Evolutionary conservation across 2,113 vertebrate genomes (phyloP).

Genomic region (Corythaeola cristata): DNA sequence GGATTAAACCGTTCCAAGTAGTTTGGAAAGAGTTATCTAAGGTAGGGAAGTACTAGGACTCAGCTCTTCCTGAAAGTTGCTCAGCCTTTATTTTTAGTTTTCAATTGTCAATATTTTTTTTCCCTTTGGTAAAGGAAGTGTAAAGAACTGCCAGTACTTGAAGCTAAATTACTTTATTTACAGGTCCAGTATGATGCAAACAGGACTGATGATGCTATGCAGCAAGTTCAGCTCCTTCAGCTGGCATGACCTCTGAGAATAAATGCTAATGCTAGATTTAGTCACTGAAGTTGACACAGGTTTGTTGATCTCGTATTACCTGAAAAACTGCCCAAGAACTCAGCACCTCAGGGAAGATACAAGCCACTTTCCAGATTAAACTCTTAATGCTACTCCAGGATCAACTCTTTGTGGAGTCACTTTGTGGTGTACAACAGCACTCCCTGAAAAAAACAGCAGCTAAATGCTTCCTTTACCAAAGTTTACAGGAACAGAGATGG

Average conservation of each 20-base stretch:
- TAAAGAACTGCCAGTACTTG: slow-evolving; percentile 45
- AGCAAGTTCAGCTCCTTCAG: neutral
- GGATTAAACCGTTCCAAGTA: neutral
- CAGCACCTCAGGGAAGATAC: neutral
- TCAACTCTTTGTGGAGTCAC: neutral
- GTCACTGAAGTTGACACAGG: neutral
- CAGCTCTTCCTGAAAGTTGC: slow-evolving; percentile 30
- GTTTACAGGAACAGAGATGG: neutral
- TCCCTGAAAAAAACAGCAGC: neutral
- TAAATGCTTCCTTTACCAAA: neutral
- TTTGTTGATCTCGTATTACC: neutral
- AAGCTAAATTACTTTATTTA: slow-evolving; percentile 28
- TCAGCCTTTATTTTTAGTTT: slow-evolving; percentile 59
- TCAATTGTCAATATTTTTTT: slow-evolving; percentile 37
- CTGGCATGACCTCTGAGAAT: neutral
- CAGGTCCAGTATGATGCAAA: neutral
- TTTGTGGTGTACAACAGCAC: neutral
- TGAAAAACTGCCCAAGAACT: neutral
- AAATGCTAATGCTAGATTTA: neutral
- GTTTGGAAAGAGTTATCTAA: slow-evolving; percentile 21
- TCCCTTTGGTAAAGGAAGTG: slow-evolving; percentile 44
- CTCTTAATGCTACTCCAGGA: neutral
- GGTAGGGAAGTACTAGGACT: neutral
- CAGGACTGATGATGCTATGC: neutral
- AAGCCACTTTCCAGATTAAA: neutral